A percentile compares a stretch with the other conserved stretches of the same genome.
phyloP scores from a whole-genome alignment of 2,113 vertebrate genomes.

The Ornithorhynchus anatinus region DNA sequence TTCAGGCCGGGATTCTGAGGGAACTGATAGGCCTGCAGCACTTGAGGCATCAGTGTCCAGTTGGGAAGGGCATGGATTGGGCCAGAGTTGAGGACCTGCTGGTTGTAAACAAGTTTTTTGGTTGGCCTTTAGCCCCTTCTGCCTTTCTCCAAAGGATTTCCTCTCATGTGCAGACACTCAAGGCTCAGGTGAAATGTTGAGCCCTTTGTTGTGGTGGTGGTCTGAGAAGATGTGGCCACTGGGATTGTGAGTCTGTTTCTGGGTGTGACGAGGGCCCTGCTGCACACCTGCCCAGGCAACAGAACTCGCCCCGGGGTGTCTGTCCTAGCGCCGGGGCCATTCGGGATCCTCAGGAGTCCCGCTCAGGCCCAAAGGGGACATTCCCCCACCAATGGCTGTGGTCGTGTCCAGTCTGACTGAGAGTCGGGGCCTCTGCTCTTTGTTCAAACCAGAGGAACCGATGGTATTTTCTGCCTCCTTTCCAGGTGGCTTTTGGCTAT shows the following conservation, averaged over 20 bases:
- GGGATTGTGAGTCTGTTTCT: no score
- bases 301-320: no score
- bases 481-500: background rate
- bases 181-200: background rate
- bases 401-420: background rate
- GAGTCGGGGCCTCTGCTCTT: background rate
- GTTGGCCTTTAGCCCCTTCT: background rate
- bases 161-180: background rate
- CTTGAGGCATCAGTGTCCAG: background rate
- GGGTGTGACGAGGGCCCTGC: no score
- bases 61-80: background rate
- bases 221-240: no score
- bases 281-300: no score
- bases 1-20: background rate
- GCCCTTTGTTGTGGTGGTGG: no score
- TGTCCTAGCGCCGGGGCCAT: no score
- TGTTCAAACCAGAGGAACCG: background rate
- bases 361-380: no score
- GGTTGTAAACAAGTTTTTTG: background rate
- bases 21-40: no score
- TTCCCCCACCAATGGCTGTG: background rate
- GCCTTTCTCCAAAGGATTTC: no score
- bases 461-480: background rate
- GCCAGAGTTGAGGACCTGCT: no score
- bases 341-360: no score